Evolutionary conservation across 2,888 invertebrate genomes (phyloP).

Genomic region (Panopea generosa): DNA sequence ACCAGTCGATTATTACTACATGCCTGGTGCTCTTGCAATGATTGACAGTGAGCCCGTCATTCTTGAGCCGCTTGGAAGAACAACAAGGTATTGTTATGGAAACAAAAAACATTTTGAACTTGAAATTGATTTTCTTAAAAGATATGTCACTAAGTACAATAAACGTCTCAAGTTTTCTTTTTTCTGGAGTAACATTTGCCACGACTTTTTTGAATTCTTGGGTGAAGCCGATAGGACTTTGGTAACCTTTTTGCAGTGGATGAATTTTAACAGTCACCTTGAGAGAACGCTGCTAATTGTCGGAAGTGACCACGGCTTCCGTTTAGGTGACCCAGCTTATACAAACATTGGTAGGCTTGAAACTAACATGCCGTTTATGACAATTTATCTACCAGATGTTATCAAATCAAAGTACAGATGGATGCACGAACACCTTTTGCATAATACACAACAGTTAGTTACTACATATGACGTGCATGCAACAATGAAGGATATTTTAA

Average conservation of each 20-base stretch:
- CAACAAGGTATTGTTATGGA: conserved; percentile 88
- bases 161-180: conserved; percentile 91
- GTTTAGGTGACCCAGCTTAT: conserved; percentile 46
- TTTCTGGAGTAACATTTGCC: conserved; percentile 94
- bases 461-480: conserved; percentile 94
- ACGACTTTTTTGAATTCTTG: conserved; percentile 93
- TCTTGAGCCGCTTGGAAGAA: conserved; percentile 36
- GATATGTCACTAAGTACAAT: conserved; percentile 88
- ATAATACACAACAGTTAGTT: conserved; percentile 90
- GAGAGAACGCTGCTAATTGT: conserved; percentile 74
- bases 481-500: conserved; percentile 87
- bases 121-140: conserved; percentile 85
- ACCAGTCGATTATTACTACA: conserved; percentile 94
- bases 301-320: conserved; percentile 93
- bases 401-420: conserved; percentile 88
- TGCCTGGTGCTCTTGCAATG: conserved; percentile 89
- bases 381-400: conserved; percentile 90
- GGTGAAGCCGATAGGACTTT: conserved; percentile 90
- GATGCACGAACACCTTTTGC: conserved; percentile 89
- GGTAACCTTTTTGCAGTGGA: conserved; percentile 87
- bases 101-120: conserved; percentile 90
- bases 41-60: conserved; percentile 69
- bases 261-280: conserved; percentile 78
- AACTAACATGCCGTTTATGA: conserved; percentile 93
- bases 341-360: conserved; percentile 92